Percentiles rank a stretch among this genome's conserved stretches.
These are phyloP conservation scores for Dione vanillae DNA, from an alignment of 2,888 invertebrate genomes.

Conservation along the genomic window DNA sequence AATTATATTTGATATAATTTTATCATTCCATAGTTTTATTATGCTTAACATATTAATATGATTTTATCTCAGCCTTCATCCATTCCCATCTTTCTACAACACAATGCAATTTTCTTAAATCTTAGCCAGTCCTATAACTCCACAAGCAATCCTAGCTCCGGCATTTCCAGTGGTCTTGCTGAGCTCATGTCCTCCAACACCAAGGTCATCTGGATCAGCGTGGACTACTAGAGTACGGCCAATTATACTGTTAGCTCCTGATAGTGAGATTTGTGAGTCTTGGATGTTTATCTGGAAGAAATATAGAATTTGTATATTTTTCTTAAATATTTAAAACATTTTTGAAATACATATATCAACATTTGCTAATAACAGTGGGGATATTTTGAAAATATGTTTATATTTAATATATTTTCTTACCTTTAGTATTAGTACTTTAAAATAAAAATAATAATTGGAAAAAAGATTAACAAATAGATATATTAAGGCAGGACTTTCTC, in stretches of 20 bases:
- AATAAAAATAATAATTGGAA: too few species aligned
- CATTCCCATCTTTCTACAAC: background rate
- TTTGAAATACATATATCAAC: too few species aligned
- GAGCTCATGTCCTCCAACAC: slow-evolving; percentile 95
- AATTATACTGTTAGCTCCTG: slow-evolving; percentile 89
- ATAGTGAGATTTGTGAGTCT: slow-evolving; percentile 70
- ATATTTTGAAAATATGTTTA: too few species aligned
- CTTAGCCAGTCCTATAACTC: slow-evolving; percentile 90
- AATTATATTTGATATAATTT: too few species aligned
- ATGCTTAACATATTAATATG: too few species aligned
- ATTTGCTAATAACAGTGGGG: too few species aligned
- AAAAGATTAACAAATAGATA: too few species aligned
- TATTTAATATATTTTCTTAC: too few species aligned
- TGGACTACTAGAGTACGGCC: slow-evolving; percentile 96
- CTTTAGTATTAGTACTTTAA: too few species aligned
- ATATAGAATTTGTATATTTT: background rate
- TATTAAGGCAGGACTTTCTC: too few species aligned
- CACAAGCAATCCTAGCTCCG: slow-evolving; percentile 94
- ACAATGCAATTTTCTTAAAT: slow-evolving; percentile 13
- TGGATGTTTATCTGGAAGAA: slow-evolving; percentile 69
- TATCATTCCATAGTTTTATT: too few species aligned
- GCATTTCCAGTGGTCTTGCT: slow-evolving; percentile 98
- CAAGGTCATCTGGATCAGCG: slow-evolving; percentile 96
- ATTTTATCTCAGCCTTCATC: background rate
- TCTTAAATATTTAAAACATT: too few species aligned